A percentile compares a stretch with the other conserved stretches of the same genome.
phyloP scores from a whole-genome alignment of 2,113 vertebrate species.

The Myanophis thanlyinensis region DNA sequence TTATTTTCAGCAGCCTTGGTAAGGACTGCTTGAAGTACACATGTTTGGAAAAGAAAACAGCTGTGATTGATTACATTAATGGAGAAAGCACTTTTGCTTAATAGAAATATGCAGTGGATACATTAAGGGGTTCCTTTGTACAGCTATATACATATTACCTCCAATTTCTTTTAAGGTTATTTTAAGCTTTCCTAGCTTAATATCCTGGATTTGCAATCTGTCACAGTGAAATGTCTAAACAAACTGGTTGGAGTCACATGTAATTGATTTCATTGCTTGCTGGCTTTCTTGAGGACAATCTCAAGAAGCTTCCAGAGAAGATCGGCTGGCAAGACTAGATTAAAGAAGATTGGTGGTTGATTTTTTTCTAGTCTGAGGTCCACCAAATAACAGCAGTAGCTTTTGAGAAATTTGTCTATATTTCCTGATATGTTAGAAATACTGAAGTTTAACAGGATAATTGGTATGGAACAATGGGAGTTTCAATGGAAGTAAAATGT shows the following conservation, averaged over 20 bases:
- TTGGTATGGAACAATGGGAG: too few species aligned
- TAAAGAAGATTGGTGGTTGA: rapidly evolving
- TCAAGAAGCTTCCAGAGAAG: constrained; percentile 47
- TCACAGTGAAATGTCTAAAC: constrained; percentile 57
- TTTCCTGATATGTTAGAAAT: not conserved
- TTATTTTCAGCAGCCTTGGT: not conserved
- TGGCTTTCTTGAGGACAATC: not conserved
- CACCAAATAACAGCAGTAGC: too few species aligned
- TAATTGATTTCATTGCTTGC: constrained; percentile 32
- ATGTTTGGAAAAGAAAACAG: not conserved
- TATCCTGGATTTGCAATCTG: constrained; percentile 45
- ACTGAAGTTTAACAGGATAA: too few species aligned
- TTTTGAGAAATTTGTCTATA: not conserved
- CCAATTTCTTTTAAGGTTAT: not conserved
- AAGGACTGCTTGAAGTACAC: not conserved
- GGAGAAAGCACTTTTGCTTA: not conserved
- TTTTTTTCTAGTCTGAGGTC: not conserved
- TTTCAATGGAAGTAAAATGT: too few species aligned
- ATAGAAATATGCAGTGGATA: not conserved
- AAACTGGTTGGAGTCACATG: constrained; percentile 43
- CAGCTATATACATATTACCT: not conserved
- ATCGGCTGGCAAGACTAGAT: not conserved
- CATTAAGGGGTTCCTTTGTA: not conserved
- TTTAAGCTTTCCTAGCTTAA: not conserved
- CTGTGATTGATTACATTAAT: not conserved